Conservation (phyloP, 30 jellyfish, hydroid and myxozoan genomes). For the Aurelia sp. region DNA sequence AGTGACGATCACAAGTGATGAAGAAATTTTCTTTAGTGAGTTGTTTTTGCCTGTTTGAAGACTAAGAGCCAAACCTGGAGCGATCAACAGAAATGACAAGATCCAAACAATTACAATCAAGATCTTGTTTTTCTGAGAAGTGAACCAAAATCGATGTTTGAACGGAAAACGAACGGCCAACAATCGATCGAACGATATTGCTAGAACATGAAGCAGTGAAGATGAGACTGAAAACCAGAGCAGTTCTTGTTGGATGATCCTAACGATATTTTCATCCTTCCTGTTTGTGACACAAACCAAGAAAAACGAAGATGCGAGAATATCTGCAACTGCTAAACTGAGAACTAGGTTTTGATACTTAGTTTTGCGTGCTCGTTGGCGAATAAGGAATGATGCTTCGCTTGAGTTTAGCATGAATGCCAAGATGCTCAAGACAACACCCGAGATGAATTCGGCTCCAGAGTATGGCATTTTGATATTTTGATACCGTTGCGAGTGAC, state of each 20-base stretch:
- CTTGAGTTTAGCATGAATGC: constrained; percentile 36
- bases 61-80: constrained; percentile 20
- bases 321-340: constrained; percentile 60
- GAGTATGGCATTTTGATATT: not conserved
- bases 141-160: constrained; percentile 73
- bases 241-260: constrained; percentile 23
- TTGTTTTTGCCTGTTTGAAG: not conserved
- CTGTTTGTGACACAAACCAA: not conserved
- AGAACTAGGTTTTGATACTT: constrained; percentile 49
- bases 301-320: constrained; percentile 31
- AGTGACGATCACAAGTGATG: constrained; percentile 34
- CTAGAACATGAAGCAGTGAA: constrained; percentile 68
- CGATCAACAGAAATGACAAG: constrained; percentile 32
- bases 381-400: constrained; percentile 27
- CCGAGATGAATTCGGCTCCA: constrained; percentile 4
- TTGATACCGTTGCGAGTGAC: no score
- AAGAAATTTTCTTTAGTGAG: constrained; percentile 3
- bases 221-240: constrained; percentile 66
- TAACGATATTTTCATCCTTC: not conserved
- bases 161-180: constrained; percentile 67
- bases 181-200: constrained; percentile 62
- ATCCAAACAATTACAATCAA: constrained; percentile 41
- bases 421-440: constrained; percentile 20
- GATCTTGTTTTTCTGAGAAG: constrained; percentile 22
- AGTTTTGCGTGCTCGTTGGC: constrained; percentile 32